phyloP scores from a whole-genome alignment of 2,797 vertebrate genomes.

The Pangasius larnaudii region DNA sequence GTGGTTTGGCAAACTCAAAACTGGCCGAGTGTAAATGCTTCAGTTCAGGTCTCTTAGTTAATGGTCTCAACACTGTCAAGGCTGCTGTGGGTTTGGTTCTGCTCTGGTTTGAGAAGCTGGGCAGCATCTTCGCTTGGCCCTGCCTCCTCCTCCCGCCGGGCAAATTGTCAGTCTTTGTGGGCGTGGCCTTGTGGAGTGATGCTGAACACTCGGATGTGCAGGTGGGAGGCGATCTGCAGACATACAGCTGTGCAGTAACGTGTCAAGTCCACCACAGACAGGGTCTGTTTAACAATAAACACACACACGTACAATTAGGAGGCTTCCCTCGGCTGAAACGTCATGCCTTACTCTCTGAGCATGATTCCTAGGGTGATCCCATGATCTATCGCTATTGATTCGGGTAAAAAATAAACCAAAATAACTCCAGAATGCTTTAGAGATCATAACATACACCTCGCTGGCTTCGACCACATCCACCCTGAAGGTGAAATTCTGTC shows the following conservation, averaged over 20 bases:
- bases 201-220: slow-evolving; percentile 92
- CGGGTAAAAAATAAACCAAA: no score
- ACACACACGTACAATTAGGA: slow-evolving; percentile 15
- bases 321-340: background rate
- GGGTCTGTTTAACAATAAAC: slow-evolving; percentile 72
- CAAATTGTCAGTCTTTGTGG: slow-evolving; percentile 89
- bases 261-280: slow-evolving; percentile 88
- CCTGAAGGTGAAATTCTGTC: background rate
- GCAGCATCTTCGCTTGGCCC: slow-evolving; percentile 68
- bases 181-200: slow-evolving; percentile 82
- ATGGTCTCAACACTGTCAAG: slow-evolving; percentile 76
- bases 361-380: background rate
- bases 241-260: slow-evolving; percentile 91
- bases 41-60: slow-evolving; percentile 56
- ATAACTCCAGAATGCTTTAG: background rate
- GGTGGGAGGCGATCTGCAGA: slow-evolving; percentile 92
- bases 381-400: no score
- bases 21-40: background rate
- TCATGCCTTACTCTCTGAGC: background rate
- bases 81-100: slow-evolving; percentile 71
- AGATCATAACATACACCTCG: background rate
- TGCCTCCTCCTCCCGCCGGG: slow-evolving; percentile 84
- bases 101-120: slow-evolving; percentile 81
- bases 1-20: slow-evolving; percentile 34
- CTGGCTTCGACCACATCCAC: background rate